Conservation (phyloP, 2,113 vertebrate species). For the Actinemys pallida region DNA sequence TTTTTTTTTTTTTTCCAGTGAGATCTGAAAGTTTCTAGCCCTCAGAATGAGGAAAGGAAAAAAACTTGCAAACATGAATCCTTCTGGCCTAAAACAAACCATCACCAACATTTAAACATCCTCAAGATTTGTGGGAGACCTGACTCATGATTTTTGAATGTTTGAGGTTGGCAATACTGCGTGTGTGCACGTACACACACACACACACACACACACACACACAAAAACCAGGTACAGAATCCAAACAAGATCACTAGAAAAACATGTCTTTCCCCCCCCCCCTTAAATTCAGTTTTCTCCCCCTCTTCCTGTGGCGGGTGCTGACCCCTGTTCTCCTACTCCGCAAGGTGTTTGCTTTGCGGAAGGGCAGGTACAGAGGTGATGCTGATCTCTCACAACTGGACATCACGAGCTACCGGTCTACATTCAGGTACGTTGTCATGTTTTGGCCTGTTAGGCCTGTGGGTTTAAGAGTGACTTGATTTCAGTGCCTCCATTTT, state of each 20-base stretch:
- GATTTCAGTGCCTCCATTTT: background rate
- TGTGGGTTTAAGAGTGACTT: background rate
- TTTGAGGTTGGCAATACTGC: background rate
- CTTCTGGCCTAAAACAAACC: background rate
- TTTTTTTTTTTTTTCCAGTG: background rate
- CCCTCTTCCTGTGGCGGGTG: background rate
- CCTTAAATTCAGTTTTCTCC: background rate
- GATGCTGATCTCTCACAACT: background rate
- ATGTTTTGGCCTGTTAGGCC: background rate
- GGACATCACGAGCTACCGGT: background rate
- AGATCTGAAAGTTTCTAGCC: background rate
- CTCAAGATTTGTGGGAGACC: background rate
- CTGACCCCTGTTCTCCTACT: background rate
- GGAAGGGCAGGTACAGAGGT: no score
- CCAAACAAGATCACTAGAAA: background rate
- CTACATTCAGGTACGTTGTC: no score
- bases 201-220: no score
- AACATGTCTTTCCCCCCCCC: background rate
- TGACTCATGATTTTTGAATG: background rate
- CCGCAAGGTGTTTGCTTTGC: background rate
- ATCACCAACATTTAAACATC: background rate
- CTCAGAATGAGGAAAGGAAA: background rate
- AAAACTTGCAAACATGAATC: background rate
- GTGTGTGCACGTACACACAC: no score
- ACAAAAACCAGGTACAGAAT: background rate